Conservation (phyloP, 92 coral and sea anemone genomes). For the Epizoanthus ramosus region DNA sequence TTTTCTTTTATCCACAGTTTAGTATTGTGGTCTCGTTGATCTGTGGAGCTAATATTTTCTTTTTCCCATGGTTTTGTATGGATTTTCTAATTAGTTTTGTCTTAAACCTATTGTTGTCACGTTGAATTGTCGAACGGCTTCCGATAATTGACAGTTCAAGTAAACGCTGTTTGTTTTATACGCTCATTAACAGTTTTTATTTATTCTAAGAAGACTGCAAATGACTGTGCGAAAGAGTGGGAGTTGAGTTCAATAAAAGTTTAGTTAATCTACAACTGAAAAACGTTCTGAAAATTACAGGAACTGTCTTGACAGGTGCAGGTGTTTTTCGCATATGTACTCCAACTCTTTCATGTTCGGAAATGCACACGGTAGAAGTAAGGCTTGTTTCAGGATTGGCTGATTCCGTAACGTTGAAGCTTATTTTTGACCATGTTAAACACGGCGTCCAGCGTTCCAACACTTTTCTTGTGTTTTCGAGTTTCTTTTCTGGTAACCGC, state of each 20-base stretch:
- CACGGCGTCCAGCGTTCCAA: no score
- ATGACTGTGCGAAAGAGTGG: neutral
- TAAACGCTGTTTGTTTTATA: neutral
- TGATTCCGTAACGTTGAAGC: no score
- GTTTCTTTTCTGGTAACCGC: no score
- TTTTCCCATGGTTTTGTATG: neutral
- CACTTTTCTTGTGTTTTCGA: no score
- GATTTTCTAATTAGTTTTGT: neutral
- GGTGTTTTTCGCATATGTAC: no score
- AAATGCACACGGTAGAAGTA: no score
- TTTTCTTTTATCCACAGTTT: neutral
- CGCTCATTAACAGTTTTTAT: conserved; percentile 8
- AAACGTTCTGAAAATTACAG: neutral
- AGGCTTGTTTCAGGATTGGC: no score
- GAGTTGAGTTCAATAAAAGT: neutral
- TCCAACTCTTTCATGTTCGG: no score
- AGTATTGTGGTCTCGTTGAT: conserved; percentile 5
- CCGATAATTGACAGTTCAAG: neutral
- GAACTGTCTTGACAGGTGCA: neutral
- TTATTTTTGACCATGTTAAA: no score
- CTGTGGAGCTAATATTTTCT: neutral
- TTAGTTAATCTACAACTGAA: neutral
- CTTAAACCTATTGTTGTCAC: conserved; percentile 7
- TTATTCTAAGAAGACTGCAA: conserved; percentile 13
- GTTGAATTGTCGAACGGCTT: neutral